These are phyloP conservation scores for Grus americana DNA, from an alignment of 2,113 vertebrate species.

Conservation along the genomic window DNA sequence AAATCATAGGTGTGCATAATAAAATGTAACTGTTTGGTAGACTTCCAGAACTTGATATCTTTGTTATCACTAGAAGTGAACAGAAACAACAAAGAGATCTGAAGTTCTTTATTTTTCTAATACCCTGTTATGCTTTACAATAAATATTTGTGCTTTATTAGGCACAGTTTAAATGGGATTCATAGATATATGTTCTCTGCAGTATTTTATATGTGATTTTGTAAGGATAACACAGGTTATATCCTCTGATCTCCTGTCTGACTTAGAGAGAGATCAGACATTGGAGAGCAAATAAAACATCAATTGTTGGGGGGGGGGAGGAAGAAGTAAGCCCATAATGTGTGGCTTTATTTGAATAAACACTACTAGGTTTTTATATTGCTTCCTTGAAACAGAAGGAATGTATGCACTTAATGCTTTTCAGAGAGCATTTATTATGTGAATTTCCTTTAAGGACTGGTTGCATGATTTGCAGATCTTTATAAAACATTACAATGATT, in stretches of 20 bases:
- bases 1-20: constrained; percentile 1
- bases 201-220: not conserved
- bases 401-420: not conserved
- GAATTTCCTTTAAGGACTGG: not conserved
- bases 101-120: not conserved
- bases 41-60: constrained; percentile 31
- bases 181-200: not conserved
- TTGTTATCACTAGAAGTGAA: constrained; percentile 6
- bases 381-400: constrained; percentile 9
- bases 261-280: constrained; percentile 26
- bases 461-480: not conserved
- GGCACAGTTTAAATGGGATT: not conserved
- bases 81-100: not conserved
- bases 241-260: not conserved
- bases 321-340: not conserved
- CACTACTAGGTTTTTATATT: not conserved
- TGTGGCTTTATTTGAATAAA: constrained; percentile 12
- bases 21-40: constrained; percentile 21
- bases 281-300: constrained; percentile 21
- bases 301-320: not conserved
- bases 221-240: not conserved
- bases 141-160: not conserved
- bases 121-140: not conserved
- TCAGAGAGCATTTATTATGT: not conserved
- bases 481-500: not conserved